A percentile compares a stretch with the other conserved stretches of the same genome.
phyloP scores from a whole-genome alignment of 2,797 vertebrate species.

The Microctenopoma lineatum region DNA sequence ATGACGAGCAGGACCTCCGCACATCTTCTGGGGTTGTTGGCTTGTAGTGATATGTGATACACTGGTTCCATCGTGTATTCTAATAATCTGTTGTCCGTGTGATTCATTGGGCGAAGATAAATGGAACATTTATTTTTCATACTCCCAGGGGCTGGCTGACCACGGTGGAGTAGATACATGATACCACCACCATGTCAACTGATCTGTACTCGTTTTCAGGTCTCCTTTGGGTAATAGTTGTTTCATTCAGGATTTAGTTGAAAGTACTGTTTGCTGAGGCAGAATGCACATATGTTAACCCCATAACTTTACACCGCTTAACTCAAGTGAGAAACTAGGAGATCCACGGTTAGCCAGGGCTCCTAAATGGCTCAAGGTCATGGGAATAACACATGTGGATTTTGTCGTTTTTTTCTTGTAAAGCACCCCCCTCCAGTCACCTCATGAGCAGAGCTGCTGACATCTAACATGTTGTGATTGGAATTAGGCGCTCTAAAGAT shows the following conservation, averaged over 20 bases:
- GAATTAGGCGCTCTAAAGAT: slow-evolving; percentile 59
- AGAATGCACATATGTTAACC: slow-evolving; percentile 6
- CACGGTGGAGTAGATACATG: background rate
- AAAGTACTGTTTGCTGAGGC: slow-evolving; percentile 10
- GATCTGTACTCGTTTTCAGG: slow-evolving; percentile 21
- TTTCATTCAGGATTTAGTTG: slow-evolving; percentile 7
- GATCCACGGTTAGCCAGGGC: background rate
- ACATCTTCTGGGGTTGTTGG: slow-evolving; percentile 25
- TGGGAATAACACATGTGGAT: slow-evolving; percentile 35
- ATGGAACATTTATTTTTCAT: slow-evolving; percentile 33
- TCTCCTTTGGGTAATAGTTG: slow-evolving; percentile 8
- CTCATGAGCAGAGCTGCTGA: slow-evolving; percentile 57
- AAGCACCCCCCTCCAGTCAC: slow-evolving; percentile 16
- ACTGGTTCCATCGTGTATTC: slow-evolving; percentile 41
- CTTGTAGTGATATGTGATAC: slow-evolving; percentile 39
- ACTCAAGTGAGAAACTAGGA: background rate
- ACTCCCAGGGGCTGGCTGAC: slow-evolving; percentile 12
- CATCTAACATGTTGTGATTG: slow-evolving; percentile 70
- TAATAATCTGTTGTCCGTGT: slow-evolving; percentile 41
- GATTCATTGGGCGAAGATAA: slow-evolving; percentile 54
- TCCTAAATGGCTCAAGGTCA: slow-evolving; percentile 27
- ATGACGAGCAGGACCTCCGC: slow-evolving; percentile 39
- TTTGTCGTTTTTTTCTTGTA: slow-evolving; percentile 41
- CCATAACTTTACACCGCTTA: background rate
- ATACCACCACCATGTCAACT: slow-evolving; percentile 22